Conservation (phyloP, 2,888 invertebrate genomes). For the Rhyacophila evoluta region DNA sequence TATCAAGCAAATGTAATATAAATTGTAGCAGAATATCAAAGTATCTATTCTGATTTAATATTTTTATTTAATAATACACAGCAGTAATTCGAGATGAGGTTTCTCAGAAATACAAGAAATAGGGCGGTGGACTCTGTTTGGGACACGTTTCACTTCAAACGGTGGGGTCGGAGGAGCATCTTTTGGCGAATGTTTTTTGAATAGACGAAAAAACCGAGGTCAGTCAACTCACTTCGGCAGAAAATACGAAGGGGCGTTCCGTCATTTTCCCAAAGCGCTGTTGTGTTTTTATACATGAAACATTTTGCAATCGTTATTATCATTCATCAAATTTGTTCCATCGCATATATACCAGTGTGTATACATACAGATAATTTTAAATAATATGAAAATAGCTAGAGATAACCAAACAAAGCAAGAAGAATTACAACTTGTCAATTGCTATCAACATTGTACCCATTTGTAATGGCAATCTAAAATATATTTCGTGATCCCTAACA, state of each 20-base stretch:
- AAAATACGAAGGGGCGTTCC: conserved; percentile 8
- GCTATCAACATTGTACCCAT: too few species aligned
- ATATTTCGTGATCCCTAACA: not conserved
- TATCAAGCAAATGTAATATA: too few species aligned
- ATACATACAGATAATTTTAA: too few species aligned
- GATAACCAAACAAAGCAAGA: too few species aligned
- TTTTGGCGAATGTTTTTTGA: not conserved
- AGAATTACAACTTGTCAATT: too few species aligned
- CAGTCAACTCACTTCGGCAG: not conserved
- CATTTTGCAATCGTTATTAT: too few species aligned
- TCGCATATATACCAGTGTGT: too few species aligned
- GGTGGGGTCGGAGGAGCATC: not conserved
- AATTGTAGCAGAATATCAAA: too few species aligned
- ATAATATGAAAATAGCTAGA: too few species aligned
- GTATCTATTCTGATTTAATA: too few species aligned
- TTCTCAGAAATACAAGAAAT: not conserved
- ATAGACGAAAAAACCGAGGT: conserved; percentile 10
- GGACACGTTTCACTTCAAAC: conserved; percentile 2
- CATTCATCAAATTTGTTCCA: too few species aligned
- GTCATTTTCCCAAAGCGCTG: not conserved
- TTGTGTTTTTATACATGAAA: not conserved
- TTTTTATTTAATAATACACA: not conserved
- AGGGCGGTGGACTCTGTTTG: not conserved
- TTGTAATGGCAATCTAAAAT: too few species aligned
- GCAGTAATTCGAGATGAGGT: not conserved